phyloP scores from a whole-genome alignment of 2,113 vertebrate genomes.

The Thunnus thynnus region DNA sequence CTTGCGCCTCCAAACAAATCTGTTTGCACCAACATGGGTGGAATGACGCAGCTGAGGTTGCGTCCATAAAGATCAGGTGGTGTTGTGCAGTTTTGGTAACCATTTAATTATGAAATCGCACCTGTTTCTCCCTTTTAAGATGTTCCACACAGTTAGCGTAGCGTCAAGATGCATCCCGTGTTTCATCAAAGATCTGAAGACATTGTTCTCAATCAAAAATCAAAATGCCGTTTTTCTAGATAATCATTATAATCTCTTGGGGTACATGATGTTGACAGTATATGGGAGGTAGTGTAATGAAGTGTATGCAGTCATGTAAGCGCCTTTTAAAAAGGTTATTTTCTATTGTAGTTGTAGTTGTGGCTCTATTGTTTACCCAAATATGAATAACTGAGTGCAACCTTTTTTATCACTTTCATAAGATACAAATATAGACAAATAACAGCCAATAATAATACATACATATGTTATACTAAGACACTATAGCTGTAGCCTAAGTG shows the following conservation, averaged over 20 bases:
- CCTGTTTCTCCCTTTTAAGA: not conserved
- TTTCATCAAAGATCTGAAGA: not conserved
- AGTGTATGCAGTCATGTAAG: not conserved
- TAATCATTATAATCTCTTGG: no score
- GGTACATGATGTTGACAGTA: no score
- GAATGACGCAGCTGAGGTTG: not conserved
- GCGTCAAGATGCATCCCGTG: no score
- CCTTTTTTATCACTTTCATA: not conserved
- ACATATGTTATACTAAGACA: not conserved
- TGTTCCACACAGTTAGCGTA: not conserved
- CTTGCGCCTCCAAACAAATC: slow-evolving; percentile 1
- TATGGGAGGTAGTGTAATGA: no score
- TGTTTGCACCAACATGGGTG: not conserved
- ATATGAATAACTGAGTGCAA: not conserved
- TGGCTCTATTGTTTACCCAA: not conserved
- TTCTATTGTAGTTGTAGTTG: not conserved
- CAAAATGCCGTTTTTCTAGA: not conserved
- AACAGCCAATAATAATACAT: not conserved
- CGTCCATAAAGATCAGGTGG: not conserved
- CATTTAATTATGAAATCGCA: not conserved
- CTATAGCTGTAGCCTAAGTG: slow-evolving; percentile 4
- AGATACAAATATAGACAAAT: not conserved
- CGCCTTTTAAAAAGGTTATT: no score
- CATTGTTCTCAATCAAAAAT: no score
- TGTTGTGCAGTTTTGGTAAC: slow-evolving; percentile 1